A percentile compares a stretch with the other conserved stretches of the same genome.
Evolutionary conservation across 2,888 invertebrate species (phyloP).

Genomic region (Cordilura impudica): DNA sequence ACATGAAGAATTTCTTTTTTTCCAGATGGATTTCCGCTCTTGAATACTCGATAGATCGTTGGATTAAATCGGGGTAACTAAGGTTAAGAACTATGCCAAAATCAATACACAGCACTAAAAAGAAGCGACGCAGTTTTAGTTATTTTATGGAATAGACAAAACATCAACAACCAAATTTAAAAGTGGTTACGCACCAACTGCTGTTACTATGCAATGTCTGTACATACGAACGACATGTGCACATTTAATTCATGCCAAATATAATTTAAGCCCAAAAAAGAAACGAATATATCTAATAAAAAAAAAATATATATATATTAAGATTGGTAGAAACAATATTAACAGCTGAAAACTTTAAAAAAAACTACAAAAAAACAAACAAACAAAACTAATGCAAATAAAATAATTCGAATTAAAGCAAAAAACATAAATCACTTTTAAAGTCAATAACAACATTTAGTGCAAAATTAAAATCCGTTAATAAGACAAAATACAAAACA

Average conservation of each 20-base stretch:
- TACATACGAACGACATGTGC: background rate
- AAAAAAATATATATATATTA: constrained; percentile 1
- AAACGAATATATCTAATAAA: constrained; percentile 1
- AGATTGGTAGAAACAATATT: constrained; percentile 20
- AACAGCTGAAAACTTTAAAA: constrained; percentile 29
- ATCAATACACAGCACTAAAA: constrained; percentile 69
- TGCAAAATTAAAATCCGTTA: background rate
- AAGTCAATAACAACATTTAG: constrained; percentile 9
- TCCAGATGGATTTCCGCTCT: constrained; percentile 93
- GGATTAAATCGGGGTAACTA: constrained; percentile 86
- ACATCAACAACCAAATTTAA: too few species aligned
- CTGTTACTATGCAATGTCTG: background rate
- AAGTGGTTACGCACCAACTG: background rate
- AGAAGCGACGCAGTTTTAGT: constrained; percentile 75
- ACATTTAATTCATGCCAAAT: background rate
- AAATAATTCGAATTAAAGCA: background rate
- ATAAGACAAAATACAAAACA: background rate
- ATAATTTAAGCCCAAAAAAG: constrained; percentile 13
- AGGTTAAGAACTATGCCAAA: constrained; percentile 73
- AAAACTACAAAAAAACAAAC: background rate
- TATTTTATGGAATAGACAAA: constrained; percentile 74
- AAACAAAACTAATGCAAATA: background rate
- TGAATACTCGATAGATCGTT: constrained; percentile 96
- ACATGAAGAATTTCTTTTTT: background rate
- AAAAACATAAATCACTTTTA: constrained; percentile 12